A percentile compares a stretch with the other conserved stretches of the same genome.
Evolutionary conservation across 2,888 invertebrate genomes (phyloP).

Genomic region (Antheraea assamensis): DNA sequence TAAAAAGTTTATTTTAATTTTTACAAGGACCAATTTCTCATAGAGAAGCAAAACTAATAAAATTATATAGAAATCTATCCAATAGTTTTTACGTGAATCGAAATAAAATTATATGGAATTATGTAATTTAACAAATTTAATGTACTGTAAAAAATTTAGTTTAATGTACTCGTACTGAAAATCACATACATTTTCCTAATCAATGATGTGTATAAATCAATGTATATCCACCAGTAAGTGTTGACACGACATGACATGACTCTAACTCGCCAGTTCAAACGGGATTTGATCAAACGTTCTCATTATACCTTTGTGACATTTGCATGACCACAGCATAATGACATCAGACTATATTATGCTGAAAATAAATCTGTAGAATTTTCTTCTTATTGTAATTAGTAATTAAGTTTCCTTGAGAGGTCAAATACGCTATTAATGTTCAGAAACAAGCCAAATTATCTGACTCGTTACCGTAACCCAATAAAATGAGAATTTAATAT

Average conservation of each 20-base stretch:
- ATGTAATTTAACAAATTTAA: too few relatives aligned
- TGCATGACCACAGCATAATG: background rate
- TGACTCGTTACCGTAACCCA: background rate
- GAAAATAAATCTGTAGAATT: background rate
- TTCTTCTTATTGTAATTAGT: background rate
- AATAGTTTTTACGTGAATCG: too few relatives aligned
- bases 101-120: too few relatives aligned
- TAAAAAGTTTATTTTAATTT: too few relatives aligned
- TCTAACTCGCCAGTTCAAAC: background rate
- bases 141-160: too few relatives aligned
- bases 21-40: too few relatives aligned
- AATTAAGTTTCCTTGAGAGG: background rate
- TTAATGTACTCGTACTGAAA: too few relatives aligned
- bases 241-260: background rate
- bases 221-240: background rate
- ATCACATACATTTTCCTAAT: background rate
- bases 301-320: slow-evolving; percentile 29
- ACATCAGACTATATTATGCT: background rate
- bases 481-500: background rate
- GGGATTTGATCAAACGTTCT: slow-evolving; percentile 17
- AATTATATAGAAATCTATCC: too few relatives aligned
- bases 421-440: background rate
- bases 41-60: too few relatives aligned
- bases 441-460: background rate
- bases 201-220: background rate